phyloP scores from a whole-genome alignment of 2,113 vertebrate species.

The Rhinopomastus cyanomelas region DNA sequence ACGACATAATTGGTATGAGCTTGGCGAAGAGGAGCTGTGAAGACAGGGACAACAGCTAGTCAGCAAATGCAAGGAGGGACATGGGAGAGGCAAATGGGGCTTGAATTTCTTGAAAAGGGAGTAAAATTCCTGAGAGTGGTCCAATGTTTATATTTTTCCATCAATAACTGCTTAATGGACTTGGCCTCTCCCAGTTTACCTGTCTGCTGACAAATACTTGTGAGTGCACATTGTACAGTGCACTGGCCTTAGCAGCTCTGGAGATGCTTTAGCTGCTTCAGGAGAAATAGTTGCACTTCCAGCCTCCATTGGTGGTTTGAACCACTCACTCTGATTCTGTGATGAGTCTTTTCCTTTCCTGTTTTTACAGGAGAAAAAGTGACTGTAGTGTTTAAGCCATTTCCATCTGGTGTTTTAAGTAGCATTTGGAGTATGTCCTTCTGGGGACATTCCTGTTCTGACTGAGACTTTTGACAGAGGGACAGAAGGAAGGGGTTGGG shows the following conservation, averaged over 20 bases:
- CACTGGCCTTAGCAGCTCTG: not conserved
- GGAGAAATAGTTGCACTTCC: not conserved
- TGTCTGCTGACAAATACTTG: not conserved
- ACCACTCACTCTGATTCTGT: not conserved
- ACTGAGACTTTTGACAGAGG: conserved; percentile 24
- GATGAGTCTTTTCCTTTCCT: not conserved
- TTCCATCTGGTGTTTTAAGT: not conserved
- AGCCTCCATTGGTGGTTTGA: not conserved
- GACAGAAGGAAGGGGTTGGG: not conserved
- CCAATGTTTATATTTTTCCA: not conserved
- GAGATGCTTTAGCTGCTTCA: not conserved
- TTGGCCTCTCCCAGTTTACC: not conserved
- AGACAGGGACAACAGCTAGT: conserved; percentile 13
- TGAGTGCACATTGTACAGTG: not conserved
- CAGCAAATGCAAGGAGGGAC: not conserved
- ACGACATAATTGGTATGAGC: conserved; percentile 22
- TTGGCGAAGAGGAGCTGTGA: conserved; percentile 54
- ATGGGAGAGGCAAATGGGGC: not conserved
- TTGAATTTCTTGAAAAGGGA: not conserved
- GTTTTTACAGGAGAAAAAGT: not conserved
- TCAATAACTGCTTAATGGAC: not conserved
- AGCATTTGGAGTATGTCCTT: not conserved
- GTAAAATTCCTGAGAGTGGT: not conserved
- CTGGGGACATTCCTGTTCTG: not conserved
- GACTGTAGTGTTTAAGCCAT: not conserved